Percentiles rank a stretch among this genome's conserved stretches.
These are phyloP conservation scores for Brachyhypopomus occidentalis DNA, from an alignment of 2,113 vertebrate species.

Conservation along the genomic window DNA sequence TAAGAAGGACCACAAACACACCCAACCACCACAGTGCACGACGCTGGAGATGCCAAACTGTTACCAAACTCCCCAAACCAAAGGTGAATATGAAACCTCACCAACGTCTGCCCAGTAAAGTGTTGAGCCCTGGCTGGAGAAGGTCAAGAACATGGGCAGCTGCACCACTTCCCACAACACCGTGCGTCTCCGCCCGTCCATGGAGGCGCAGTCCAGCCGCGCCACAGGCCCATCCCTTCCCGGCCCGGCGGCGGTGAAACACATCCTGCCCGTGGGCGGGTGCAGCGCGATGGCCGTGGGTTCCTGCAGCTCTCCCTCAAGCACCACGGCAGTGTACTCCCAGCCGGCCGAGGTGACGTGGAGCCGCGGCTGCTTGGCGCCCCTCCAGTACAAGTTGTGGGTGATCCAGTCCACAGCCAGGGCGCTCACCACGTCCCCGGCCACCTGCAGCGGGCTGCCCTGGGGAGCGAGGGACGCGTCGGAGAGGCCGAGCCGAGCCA, in stretches of 20 bases:
- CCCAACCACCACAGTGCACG: no score
- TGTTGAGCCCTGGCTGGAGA: conserved; percentile 69
- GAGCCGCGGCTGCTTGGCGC: conserved; percentile 66
- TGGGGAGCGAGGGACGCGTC: conserved; percentile 65
- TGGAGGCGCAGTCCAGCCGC: conserved; percentile 77
- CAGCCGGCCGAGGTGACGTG: conserved; percentile 70
- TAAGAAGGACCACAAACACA: no score
- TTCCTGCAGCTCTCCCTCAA: conserved; percentile 63
- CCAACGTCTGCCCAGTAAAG: conserved; percentile 88
- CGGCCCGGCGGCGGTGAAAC: conserved; percentile 71
- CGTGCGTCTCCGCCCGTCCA: conserved; percentile 79
- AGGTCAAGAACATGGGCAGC: conserved; percentile 75
- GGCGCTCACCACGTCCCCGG: conserved; percentile 69
- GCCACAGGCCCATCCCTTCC: not conserved
- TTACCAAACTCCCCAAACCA: not conserved
- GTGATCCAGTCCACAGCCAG: conserved; percentile 90
- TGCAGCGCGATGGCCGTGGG: conserved; percentile 77
- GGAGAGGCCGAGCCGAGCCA: conserved; percentile 74
- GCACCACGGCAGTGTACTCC: conserved; percentile 66
- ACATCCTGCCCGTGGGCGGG: conserved; percentile 77
- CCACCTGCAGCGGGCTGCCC: conserved; percentile 70
- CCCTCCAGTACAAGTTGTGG: conserved; percentile 87
- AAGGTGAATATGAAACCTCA: conserved; percentile 43
- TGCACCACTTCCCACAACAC: conserved; percentile 76
- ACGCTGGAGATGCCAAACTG: no score